Evolutionary conservation across 2,888 invertebrate species (phyloP).

Genomic region (Temnothorax unifasciatus): DNA sequence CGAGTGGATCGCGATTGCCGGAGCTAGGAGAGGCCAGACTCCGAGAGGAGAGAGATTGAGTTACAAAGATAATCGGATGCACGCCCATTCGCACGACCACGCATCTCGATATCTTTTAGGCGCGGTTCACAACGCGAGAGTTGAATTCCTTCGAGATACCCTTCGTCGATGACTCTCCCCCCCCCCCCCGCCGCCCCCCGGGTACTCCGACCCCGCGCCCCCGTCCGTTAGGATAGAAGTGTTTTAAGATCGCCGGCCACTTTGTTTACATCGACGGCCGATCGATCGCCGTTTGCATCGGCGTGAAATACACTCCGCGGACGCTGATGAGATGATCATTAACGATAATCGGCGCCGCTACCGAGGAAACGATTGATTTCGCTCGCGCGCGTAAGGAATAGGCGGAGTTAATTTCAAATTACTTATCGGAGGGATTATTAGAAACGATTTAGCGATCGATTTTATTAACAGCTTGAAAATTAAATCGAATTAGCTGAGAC

Average conservation of each 20-base stretch:
- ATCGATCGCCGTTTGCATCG: constrained; percentile 24
- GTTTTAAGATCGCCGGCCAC: not conserved
- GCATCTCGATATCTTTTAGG: constrained; percentile 77
- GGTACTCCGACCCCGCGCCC: not conserved
- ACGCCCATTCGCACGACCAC: constrained; percentile 81
- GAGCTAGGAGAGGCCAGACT: constrained; percentile 69
- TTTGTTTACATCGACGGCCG: constrained; percentile 35
- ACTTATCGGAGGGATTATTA: not conserved
- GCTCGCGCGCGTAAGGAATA: not conserved
- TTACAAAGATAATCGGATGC: constrained; percentile 84
- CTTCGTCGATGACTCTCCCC: constrained; percentile 56
- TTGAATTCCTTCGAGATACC: constrained; percentile 46
- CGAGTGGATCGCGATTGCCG: constrained; percentile 60
- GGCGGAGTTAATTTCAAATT: not conserved
- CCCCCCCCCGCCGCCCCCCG: constrained; percentile 30
- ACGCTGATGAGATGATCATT: constrained; percentile 34
- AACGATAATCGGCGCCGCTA: constrained; percentile 36
- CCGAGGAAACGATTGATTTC: constrained; percentile 20
- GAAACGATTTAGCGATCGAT: not conserved
- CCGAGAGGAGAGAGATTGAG: constrained; percentile 81
- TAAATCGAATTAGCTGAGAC: not conserved
- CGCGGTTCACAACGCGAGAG: constrained; percentile 66
- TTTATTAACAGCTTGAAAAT: not conserved
- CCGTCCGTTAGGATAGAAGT: not conserved
- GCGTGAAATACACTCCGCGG: constrained; percentile 15